phyloP scores from a whole-genome alignment of 2,113 vertebrate genomes.

The Cinclus mexicanus region DNA sequence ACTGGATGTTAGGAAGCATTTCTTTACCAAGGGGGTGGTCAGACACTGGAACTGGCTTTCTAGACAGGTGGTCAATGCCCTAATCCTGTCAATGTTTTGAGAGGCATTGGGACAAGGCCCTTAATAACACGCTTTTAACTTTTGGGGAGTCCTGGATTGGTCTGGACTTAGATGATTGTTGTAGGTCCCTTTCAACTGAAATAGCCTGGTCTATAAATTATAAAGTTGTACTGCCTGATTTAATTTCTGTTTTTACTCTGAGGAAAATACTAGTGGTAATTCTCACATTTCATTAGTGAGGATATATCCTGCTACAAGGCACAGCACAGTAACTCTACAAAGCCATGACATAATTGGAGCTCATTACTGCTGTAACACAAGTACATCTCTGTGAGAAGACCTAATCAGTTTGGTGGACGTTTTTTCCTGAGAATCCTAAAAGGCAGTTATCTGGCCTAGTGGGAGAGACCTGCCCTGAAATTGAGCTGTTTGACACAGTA shows the following conservation, averaged over 20 bases:
- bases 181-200: not conserved
- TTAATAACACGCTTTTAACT: not conserved
- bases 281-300: not conserved
- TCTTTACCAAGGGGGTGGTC: not conserved
- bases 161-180: not conserved
- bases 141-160: not conserved
- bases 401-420: not conserved
- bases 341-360: not conserved
- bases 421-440: not conserved
- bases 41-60: not conserved
- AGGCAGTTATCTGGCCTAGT: not conserved
- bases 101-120: not conserved
- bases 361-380: not conserved
- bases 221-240: not conserved
- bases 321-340: not conserved
- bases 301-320: not conserved
- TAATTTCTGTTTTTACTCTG: not conserved
- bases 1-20: not conserved
- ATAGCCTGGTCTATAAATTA: not conserved
- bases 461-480: not conserved
- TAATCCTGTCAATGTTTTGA: not conserved
- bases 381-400: not conserved
- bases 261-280: not conserved
- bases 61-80: not conserved
- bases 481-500: not conserved